Percentiles rank a stretch among this genome's conserved stretches.
Evolutionary conservation across 2,888 invertebrate species (phyloP).

Genomic region (Choristoneura rosaceana): DNA sequence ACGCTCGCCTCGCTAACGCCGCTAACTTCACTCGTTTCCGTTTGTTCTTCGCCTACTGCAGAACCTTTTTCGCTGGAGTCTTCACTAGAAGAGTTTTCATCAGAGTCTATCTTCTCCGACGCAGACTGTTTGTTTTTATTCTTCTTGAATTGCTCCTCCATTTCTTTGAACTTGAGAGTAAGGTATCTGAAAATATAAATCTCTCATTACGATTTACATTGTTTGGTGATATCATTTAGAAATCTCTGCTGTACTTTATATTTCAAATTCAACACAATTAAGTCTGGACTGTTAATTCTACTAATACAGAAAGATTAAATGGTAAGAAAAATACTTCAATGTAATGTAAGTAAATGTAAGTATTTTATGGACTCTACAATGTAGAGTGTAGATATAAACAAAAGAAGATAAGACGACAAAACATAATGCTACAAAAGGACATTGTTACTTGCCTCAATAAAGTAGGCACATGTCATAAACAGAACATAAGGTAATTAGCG

Average conservation of each 20-base stretch:
- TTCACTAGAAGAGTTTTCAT: conserved; percentile 60
- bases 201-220: not conserved
- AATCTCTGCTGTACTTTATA: no score
- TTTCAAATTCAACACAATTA: no score
- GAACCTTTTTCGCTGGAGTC: conserved; percentile 52
- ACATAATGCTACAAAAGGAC: no score
- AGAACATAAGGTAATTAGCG: not conserved
- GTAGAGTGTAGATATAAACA: no score
- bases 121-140: conserved; percentile 84
- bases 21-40: conserved; percentile 49
- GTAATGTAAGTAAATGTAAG: no score
- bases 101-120: conserved; percentile 60
- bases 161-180: conserved; percentile 93
- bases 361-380: no score
- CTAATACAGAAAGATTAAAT: no score
- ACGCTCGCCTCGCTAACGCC: conserved; percentile 70
- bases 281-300: no score
- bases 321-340: no score
- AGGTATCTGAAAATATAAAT: conserved; percentile 86
- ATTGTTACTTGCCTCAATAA: not conserved
- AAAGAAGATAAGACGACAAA: no score
- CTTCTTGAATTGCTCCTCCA: conserved; percentile 92
- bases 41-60: conserved; percentile 50
- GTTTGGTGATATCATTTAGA: no score
- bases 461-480: no score